Evolutionary conservation across 2,888 invertebrate species (phyloP).

Genomic region (Syrista parreyssii): DNA sequence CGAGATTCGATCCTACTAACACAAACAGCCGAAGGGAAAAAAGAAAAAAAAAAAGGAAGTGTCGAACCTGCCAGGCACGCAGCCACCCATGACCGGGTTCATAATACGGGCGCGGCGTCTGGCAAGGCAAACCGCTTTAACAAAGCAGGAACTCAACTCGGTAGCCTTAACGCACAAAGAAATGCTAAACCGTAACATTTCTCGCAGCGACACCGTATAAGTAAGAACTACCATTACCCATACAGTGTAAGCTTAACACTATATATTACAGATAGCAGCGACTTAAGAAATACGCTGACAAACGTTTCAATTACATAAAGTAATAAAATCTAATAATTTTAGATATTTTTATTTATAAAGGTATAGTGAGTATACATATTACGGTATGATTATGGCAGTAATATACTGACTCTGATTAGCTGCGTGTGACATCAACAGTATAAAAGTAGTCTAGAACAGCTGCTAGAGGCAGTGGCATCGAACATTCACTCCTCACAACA

Average conservation of each 20-base stretch:
- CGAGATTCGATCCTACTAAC: too few relatives aligned
- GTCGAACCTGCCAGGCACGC: too few relatives aligned
- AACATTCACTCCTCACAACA: constrained; percentile 41
- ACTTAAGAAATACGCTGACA: too few relatives aligned
- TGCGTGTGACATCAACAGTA: constrained; percentile 58
- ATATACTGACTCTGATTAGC: constrained; percentile 57
- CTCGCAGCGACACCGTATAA: not conserved
- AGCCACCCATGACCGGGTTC: constrained; percentile 14
- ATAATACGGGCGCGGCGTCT: constrained; percentile 35
- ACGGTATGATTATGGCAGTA: constrained; percentile 61
- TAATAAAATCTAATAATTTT: constrained; percentile 4
- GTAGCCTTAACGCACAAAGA: constrained; percentile 20
- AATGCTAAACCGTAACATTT: constrained; percentile 35
- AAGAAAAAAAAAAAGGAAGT: too few relatives aligned
- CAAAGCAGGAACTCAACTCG: constrained; percentile 28
- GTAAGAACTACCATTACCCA: too few relatives aligned
- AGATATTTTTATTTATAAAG: constrained; percentile 61
- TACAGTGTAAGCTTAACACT: too few relatives aligned
- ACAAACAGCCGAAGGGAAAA: too few relatives aligned
- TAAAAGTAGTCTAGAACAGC: constrained; percentile 57
- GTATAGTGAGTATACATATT: constrained; percentile 59
- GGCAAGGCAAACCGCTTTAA: constrained; percentile 49
- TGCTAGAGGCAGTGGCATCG: constrained; percentile 48
- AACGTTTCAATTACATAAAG: too few relatives aligned
- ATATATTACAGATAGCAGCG: too few relatives aligned